Conservation (phyloP, 2,113 vertebrate genomes). For the Indicator maculatus region DNA sequence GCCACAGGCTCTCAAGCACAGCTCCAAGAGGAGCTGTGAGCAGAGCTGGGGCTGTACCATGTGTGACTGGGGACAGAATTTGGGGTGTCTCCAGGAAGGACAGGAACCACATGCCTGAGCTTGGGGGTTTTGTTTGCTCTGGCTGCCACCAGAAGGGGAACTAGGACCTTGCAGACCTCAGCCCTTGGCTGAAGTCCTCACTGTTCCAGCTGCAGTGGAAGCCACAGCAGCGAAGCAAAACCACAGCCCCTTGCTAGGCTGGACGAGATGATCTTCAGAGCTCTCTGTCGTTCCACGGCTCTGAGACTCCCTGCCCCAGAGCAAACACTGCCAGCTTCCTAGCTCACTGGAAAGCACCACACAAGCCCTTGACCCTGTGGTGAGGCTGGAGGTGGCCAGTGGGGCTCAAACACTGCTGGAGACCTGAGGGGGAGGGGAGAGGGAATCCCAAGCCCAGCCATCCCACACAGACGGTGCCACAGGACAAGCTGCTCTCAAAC, state of each 20-base stretch:
- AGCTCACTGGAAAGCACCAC: background rate
- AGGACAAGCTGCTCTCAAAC: background rate
- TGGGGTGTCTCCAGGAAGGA: rapidly evolving
- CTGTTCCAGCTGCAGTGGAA: background rate
- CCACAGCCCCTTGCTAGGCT: background rate
- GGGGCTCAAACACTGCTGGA: background rate
- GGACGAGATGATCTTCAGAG: background rate
- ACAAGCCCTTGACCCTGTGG: rapidly evolving
- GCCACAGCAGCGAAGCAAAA: background rate
- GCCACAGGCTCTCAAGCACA: background rate
- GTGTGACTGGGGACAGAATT: rapidly evolving
- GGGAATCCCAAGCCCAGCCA: rapidly evolving
- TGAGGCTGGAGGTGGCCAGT: background rate
- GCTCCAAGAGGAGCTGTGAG: rapidly evolving
- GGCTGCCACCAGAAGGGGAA: background rate
- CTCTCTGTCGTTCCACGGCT: background rate
- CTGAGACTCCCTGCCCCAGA: background rate
- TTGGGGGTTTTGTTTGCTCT: rapidly evolving
- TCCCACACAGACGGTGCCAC: rapidly evolving
- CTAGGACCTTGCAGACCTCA: rapidly evolving
- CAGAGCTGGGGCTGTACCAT: background rate
- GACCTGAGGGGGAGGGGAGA: rapidly evolving
- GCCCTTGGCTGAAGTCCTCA: background rate
- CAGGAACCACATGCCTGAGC: background rate
- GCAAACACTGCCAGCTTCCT: background rate